Percentiles rank a stretch among this genome's conserved stretches.
Conservation (phyloP, 2,888 invertebrate genomes). For the Lasioglossum vierecki region DNA sequence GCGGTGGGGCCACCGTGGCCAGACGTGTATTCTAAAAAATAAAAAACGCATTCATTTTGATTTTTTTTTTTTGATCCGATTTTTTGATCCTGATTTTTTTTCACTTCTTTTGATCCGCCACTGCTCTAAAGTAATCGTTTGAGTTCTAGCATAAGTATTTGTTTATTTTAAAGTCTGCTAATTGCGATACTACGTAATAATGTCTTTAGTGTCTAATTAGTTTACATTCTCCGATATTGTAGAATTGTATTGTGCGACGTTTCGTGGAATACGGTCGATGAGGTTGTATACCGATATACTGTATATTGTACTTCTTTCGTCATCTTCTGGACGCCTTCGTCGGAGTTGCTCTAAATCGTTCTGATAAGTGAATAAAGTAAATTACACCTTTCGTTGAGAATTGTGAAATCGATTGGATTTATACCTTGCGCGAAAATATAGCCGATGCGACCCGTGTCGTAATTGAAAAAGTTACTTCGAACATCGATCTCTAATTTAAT, state of each 20-base stretch:
- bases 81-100: too few relatives aligned
- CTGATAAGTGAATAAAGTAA: neutral
- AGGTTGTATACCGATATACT: neutral
- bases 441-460: neutral
- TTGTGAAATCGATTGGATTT: neutral
- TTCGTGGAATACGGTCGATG: neutral
- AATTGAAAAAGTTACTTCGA: neutral
- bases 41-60: too few relatives aligned
- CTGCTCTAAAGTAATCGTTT: neutral
- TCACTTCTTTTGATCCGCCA: too few relatives aligned
- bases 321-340: neutral
- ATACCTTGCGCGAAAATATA: too few relatives aligned
- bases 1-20: too few relatives aligned
- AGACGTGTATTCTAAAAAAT: too few relatives aligned
- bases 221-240: neutral
- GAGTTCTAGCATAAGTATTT: neutral
- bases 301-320: neutral
- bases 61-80: too few relatives aligned
- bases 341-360: conserved; percentile 1
- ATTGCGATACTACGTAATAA: neutral
- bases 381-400: neutral
- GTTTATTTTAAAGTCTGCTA: neutral
- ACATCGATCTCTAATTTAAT: neutral
- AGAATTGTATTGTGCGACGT: neutral
- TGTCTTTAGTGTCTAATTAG: neutral